Evolutionary conservation across 1,140 invertebrate genomes (phyloP).

Genomic region (Aphaenogaster ashmeadi): DNA sequence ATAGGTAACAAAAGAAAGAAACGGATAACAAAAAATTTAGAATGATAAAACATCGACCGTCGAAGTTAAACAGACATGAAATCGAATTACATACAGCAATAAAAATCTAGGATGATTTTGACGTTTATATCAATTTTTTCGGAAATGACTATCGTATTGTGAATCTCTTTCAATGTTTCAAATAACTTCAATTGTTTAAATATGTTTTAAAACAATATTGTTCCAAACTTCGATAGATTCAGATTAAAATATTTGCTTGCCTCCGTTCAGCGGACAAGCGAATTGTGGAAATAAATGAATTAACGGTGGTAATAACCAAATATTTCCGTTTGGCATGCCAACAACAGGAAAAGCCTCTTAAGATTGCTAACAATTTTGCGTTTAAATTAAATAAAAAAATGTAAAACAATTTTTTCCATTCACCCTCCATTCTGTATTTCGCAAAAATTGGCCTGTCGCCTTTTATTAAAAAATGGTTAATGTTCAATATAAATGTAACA

Average conservation of each 20-base stretch:
- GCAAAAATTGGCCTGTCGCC: neutral
- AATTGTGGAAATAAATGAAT: conserved; percentile 41
- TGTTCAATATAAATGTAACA: neutral
- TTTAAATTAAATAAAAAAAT: conserved; percentile 9
- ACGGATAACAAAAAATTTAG: neutral
- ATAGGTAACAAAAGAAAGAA: neutral
- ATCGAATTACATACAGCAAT: neutral
- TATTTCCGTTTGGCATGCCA: neutral
- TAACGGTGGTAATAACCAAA: conserved; percentile 10
- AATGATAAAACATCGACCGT: neutral
- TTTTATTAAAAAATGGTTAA: conserved; percentile 12
- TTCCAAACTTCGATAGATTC: conserved; percentile 2
- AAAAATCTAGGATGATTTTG: neutral
- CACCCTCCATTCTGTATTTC: neutral
- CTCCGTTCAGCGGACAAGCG: neutral
- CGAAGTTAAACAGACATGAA: neutral
- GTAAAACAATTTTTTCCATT: conserved; percentile 12
- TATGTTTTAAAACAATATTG: neutral
- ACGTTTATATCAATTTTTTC: conserved; percentile 25
- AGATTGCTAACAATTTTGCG: neutral
- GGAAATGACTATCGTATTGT: neutral
- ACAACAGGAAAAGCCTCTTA: neutral
- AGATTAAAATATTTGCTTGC: conserved; percentile 38
- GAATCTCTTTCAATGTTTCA: conserved; percentile 19
- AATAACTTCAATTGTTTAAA: neutral